phyloP scores from a whole-genome alignment of 2,888 invertebrate genomes.

The Lucinisca nassula region DNA sequence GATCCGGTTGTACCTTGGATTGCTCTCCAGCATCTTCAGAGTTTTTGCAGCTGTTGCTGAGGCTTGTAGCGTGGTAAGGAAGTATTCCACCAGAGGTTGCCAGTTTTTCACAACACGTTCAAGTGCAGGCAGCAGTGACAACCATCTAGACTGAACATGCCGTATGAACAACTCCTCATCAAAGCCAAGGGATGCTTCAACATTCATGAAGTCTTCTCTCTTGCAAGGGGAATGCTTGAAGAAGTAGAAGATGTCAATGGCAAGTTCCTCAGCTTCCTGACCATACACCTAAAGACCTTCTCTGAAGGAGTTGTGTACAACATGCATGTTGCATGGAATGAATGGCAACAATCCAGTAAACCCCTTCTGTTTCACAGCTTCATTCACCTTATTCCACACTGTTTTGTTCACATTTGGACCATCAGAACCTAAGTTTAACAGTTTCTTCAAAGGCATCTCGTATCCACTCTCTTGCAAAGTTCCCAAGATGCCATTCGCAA shows the following conservation, averaged over 20 bases:
- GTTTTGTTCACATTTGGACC: no score
- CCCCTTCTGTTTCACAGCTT: no score
- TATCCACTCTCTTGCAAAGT: no score
- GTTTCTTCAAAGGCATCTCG: no score
- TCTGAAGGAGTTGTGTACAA: no score
- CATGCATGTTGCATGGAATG: no score
- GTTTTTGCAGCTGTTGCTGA: slow-evolving; percentile 38
- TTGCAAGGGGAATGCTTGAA: slow-evolving; percentile 60
- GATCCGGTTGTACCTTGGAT: slow-evolving; percentile 48
- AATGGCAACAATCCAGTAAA: no score
- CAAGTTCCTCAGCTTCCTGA: slow-evolving; percentile 38
- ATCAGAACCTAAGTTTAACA: no score
- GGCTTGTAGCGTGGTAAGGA: slow-evolving; percentile 40
- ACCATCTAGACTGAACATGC: slow-evolving; percentile 63
- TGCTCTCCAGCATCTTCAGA: slow-evolving; percentile 40
- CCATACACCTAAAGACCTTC: not conserved
- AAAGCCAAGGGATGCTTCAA: slow-evolving; percentile 43
- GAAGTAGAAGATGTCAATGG: slow-evolving; percentile 62
- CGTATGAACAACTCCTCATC: slow-evolving; percentile 60
- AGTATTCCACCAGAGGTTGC: slow-evolving; percentile 44
- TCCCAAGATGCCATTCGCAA: no score
- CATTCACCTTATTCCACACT: no score
- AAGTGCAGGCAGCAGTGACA: slow-evolving; percentile 60
- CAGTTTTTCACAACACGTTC: slow-evolving; percentile 56
- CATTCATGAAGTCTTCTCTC: slow-evolving; percentile 63